Evolutionary conservation across 2,113 vertebrate genomes (phyloP), one percentile per base, ranked within the genome.

Genomic region (Mastomys coucha): DNA sequence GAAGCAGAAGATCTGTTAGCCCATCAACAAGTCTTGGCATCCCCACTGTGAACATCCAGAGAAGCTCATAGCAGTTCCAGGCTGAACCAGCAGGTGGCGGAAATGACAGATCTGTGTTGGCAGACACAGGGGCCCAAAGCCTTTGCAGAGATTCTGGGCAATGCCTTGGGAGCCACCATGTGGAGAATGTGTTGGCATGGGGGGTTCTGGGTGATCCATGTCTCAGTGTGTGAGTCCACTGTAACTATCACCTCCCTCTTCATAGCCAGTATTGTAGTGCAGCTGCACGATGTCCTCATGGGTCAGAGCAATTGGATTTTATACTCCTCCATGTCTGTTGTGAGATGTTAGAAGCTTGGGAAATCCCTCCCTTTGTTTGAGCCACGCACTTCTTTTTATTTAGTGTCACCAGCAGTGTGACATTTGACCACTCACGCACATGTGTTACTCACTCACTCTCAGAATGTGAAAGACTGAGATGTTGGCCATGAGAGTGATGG

Each of bases 221-320:
- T 60, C 53, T 82, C 20, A 39, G 36, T 26, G 53, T 39, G 49
- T 80, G 31, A 36, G 19, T 33, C 36, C 33, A 12, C 78, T 10
- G 6, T n/a, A n/a, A 2, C 22, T 39, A 28, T 39, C 80, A 58
- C 53, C 19, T 39, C 53, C 80, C 6, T 82, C 80, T 82, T 58
- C 33, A 60, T 26, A 26, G 80, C 20, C 53, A 82, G 53, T 26
- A 16, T 39, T 82, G 53, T 39, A 26, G 33, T 4, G 22, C 5
- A 2, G 20, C 4, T 7, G 20, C 12, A 60, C 11, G 5, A 22
- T 60, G 4, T 39, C 36, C 12, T 22, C 1, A 3, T 8, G 36
- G 36, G 36, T 5, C 36, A 58, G 53, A 6, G 53, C 7, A 24
- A 7, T 82, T 82, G 78, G 33, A 82, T 58, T 82, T 39, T 26